phyloP scores from a whole-genome alignment of 2,888 invertebrate species.

The Endotricha flammealis region DNA sequence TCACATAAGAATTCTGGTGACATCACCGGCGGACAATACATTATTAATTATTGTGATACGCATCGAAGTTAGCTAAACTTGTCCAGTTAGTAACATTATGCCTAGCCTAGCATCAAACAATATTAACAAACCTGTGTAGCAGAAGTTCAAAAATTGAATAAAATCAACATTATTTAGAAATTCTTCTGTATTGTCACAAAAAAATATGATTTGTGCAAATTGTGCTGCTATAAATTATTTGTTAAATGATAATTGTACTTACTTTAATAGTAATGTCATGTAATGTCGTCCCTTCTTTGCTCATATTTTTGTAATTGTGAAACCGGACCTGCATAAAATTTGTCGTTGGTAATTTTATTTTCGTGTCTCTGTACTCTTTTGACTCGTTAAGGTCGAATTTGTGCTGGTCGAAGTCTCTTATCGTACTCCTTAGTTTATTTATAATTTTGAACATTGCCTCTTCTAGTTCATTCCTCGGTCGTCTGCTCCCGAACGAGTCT shows the following conservation, averaged over 20 bases:
- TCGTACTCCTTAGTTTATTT: constrained; percentile 55
- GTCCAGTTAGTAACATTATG: not conserved
- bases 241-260: too few relatives aligned
- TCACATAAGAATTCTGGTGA: constrained; percentile 4
- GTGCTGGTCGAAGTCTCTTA: constrained; percentile 52
- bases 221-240: too few relatives aligned
- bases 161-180: too few relatives aligned
- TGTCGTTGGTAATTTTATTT: constrained; percentile 44
- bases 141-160: too few relatives aligned
- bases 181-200: too few relatives aligned
- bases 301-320: constrained; percentile 40
- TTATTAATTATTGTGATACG: not conserved
- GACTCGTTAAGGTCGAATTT: constrained; percentile 49
- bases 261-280: too few relatives aligned
- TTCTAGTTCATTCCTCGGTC: constrained; percentile 17
- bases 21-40: constrained; percentile 1
- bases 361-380: constrained; percentile 43
- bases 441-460: constrained; percentile 54
- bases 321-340: constrained; percentile 66
- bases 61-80: not conserved
- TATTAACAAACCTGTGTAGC: too few relatives aligned
- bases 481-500: constrained; percentile 37
- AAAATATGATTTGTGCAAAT: too few relatives aligned
- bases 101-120: too few relatives aligned
- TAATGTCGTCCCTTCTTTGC: too few relatives aligned